A percentile compares a stretch with the other conserved stretches of the same genome.
Evolutionary conservation across 2,797 vertebrate species (phyloP).

Genomic region (Ataeniobius toweri): DNA sequence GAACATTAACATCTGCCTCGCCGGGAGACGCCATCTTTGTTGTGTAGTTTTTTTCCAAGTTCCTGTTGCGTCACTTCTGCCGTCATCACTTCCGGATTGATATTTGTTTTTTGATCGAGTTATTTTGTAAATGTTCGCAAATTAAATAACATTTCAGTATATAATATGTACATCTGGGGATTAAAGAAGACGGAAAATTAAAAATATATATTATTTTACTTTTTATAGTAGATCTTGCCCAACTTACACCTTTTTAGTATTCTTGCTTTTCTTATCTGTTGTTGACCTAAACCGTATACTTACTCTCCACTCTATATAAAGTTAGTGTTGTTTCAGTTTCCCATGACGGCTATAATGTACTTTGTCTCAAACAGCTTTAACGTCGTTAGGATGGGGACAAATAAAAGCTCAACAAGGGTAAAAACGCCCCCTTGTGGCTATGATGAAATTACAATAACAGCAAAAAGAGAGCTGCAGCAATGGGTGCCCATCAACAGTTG

Average conservation of each 20-base stretch:
- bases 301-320: not conserved
- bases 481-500: too few species aligned
- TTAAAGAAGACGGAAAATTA: not conserved
- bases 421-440: too few species aligned
- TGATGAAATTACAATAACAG: too few species aligned
- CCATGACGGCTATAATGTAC: not conserved
- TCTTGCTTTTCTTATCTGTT: not conserved
- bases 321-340: not conserved
- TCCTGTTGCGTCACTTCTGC: not conserved
- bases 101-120: too few species aligned
- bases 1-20: not conserved
- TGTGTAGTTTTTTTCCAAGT: constrained; percentile 62
- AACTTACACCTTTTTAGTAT: not conserved
- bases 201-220: not conserved
- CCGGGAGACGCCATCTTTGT: constrained; percentile 78
- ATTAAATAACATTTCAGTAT: not conserved
- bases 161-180: not conserved
- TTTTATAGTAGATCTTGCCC: not conserved
- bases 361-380: too few species aligned
- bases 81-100: constrained; percentile 1
- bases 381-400: too few species aligned
- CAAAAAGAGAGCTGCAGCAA: too few species aligned
- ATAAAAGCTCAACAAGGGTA: too few species aligned
- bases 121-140: not conserved
- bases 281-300: not conserved